Percentiles rank a stretch among this genome's conserved stretches.
Evolutionary conservation across 2,113 vertebrate species (phyloP).

Genomic region (Myanophis thanlyinensis): DNA sequence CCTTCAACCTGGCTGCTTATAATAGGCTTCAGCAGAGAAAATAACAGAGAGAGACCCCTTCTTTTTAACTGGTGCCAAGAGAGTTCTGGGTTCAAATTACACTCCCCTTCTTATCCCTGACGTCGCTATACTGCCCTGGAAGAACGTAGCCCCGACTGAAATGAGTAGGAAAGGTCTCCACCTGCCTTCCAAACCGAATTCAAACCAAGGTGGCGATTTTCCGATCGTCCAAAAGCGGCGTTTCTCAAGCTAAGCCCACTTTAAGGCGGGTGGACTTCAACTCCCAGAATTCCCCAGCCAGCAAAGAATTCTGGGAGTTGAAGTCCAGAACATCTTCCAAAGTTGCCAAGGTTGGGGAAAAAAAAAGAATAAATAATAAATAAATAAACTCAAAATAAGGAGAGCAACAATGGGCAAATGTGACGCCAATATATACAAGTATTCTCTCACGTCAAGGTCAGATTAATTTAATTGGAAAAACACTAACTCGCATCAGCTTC

Average conservation of each 20-base stretch:
- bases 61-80: not conserved
- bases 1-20: not conserved
- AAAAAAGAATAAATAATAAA: too few species aligned
- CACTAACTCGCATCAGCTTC: not conserved
- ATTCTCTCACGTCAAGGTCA: not conserved
- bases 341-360: too few species aligned
- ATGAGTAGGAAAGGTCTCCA: not conserved
- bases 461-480: not conserved
- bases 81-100: not conserved
- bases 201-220: not conserved
- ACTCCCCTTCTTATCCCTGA: not conserved
- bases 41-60: not conserved
- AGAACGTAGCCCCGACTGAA: not conserved
- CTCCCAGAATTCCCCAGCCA: not conserved
- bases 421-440: not conserved
- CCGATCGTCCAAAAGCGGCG: not conserved
- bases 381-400: not conserved
- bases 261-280: not conserved
- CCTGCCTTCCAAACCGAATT: not conserved
- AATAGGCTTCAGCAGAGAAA: not conserved
- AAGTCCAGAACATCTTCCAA: too few species aligned
- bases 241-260: not conserved
- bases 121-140: not conserved
- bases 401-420: not conserved
- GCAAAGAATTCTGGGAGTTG: too few species aligned